These are phyloP conservation scores for Pyrgus malvae DNA, from an alignment of 2,888 invertebrate species.

Conservation along the genomic window DNA sequence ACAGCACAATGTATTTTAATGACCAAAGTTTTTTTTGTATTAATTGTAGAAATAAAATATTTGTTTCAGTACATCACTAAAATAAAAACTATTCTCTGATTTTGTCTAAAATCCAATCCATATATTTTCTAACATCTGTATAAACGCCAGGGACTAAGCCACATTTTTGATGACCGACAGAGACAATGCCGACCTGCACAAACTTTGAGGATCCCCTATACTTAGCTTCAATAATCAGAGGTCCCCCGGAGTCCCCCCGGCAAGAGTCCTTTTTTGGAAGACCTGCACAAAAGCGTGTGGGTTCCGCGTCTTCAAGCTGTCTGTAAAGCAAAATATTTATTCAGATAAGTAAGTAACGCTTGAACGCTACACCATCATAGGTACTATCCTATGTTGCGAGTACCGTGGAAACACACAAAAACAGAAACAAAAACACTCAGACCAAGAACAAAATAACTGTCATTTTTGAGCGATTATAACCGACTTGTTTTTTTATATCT, in stretches of 20 bases:
- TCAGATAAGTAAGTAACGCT: too few relatives aligned
- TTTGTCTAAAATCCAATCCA: constrained; percentile 60
- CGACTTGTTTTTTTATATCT: too few relatives aligned
- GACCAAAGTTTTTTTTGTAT: too few relatives aligned
- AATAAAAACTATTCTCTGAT: constrained; percentile 30
- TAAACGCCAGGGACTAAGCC: constrained; percentile 65
- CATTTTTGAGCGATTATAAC: too few relatives aligned
- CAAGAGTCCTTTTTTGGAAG: constrained; percentile 81
- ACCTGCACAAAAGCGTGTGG: constrained; percentile 56
- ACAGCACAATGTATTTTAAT: too few relatives aligned
- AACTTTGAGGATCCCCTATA: constrained; percentile 28
- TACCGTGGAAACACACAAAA: too few relatives aligned
- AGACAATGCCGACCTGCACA: constrained; percentile 47
- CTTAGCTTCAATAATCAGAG: constrained; percentile 62
- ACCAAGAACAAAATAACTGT: too few relatives aligned
- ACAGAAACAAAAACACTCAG: too few relatives aligned
- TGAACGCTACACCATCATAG: too few relatives aligned
- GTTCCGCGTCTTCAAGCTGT: neutral
- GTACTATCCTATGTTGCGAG: too few relatives aligned
- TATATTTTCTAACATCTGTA: constrained; percentile 58
- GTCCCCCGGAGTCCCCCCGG: constrained; percentile 85
- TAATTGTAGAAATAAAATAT: too few relatives aligned
- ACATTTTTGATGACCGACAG: constrained; percentile 41
- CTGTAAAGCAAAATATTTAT: neutral
- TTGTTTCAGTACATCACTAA: too few relatives aligned